Evolutionary conservation across 2,797 vertebrate species (phyloP), one percentile per base, ranked within the genome.

Genomic region (Stomatorhinus walkeri): DNA sequence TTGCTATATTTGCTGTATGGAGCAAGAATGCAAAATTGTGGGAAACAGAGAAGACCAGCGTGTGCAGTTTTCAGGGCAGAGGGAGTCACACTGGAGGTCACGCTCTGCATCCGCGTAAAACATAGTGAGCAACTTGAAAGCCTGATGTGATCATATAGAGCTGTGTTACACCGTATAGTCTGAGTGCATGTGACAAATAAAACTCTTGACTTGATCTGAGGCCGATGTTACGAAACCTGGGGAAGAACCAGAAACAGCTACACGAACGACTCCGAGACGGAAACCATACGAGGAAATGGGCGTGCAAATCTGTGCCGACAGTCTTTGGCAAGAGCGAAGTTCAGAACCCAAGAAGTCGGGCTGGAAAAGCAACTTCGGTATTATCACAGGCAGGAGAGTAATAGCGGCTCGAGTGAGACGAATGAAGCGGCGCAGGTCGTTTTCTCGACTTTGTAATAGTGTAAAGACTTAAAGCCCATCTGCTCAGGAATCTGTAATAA

Each of bases 401-500:
- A 49, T 16, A n/a, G 40, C n/a, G 22, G 19, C 43, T 2, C 9
- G 4, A 49, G 48, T 14, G 1, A 28, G 48, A 51, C 6, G 1
- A 85, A 43, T n/a, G 36, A 81, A 81, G 28, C 8, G 19, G 19
- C 19, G 36, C 7, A 3, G 8, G 28, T 36, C 8, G 1, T 81
- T 81, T 46, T 46, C 76, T 9, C 19, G 76, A 81, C 76, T 46
- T 79, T 79, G 72, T 79, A 79, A 79, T 7, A 79, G 72, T 22
- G 76, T 81, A 81, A 81, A 43, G 76, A 19, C 76, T 81, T 81
- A 81, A 81, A 81, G 10, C 40, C 76, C 76, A 81, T 81, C 76
- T 81, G 40, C 40, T 81, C 16, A n/a, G 76, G 76, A 46, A 81
- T 46, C 40, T 22, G 76, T 81, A 46, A 81, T 81, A 40, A 81